A percentile compares a stretch with the other conserved stretches of the same genome.
Conservation (phyloP, 2,888 invertebrate species). For the Axea sp. region DNA sequence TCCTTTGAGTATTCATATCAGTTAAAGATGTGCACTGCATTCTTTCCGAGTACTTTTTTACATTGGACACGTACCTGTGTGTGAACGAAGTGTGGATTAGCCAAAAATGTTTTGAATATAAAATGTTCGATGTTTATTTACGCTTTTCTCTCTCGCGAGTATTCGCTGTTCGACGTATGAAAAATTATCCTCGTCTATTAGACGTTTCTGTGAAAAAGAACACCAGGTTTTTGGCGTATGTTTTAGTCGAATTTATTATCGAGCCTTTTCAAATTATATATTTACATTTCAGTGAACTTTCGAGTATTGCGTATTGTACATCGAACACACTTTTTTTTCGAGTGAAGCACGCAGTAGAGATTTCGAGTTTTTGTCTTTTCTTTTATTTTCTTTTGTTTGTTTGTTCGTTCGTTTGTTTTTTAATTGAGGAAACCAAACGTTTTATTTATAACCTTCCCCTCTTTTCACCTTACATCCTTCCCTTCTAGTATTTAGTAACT, state of each 20-base stretch:
- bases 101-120: slow-evolving; percentile 61
- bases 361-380: slow-evolving; percentile 52
- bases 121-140: slow-evolving; percentile 71
- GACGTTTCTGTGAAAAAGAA: slow-evolving; percentile 1
- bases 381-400: too few relatives aligned
- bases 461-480: not conserved
- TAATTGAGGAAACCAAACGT: slow-evolving; percentile 44
- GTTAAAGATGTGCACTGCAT: slow-evolving; percentile 67
- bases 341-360: slow-evolving; percentile 69
- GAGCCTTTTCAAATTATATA: not conserved
- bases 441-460: slow-evolving; percentile 26
- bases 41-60: slow-evolving; percentile 64
- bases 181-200: slow-evolving; percentile 2
- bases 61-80: slow-evolving; percentile 64
- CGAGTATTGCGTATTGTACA: slow-evolving; percentile 58
- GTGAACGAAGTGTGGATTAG: slow-evolving; percentile 67
- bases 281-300: slow-evolving; percentile 18
- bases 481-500: slow-evolving; percentile 23
- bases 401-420: too few relatives aligned
- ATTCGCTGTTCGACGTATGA: slow-evolving; percentile 21
- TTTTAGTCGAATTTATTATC: too few relatives aligned
- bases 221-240: not conserved
- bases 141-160: slow-evolving; percentile 62
- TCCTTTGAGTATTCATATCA: slow-evolving; percentile 63
- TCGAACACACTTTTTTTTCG: slow-evolving; percentile 60